Base-by-base conservation (phyloP, 2,888 invertebrate genomes). In the Drosophila rubida region DNA sequence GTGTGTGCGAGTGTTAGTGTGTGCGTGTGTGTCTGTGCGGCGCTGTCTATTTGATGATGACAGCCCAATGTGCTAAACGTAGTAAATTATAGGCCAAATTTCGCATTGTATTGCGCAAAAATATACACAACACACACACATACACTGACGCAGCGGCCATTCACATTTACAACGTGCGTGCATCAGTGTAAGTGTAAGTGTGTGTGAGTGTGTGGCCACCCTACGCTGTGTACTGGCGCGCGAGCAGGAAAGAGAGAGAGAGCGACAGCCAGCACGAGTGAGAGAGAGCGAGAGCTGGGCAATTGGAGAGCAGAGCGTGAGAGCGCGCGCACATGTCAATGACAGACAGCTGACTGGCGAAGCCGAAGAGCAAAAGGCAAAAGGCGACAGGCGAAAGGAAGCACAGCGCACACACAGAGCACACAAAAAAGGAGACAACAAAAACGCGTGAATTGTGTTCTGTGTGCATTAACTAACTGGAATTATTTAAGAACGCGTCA, bases 281-380 rank as follows among this genome's bases (percentile, higher is more conserved):
- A 13, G 41, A 19, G 16, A 42, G 50, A 50, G 46, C 6, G 32
- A 60, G 46, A 42, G 42, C 11, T 7, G 16, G 37, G 37, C 39
- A 51, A 39, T 27, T 27, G 39, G 30, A 51, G 51, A 55, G 58
- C 23, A 32, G 11, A 41, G 53, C 46, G 57, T 67, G 77, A 78
- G 78, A 77, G 78, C 61, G 80, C 69, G 63, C 78, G 80, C 78
- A 79, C 81, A 79, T 82, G 86, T 81, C 85, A 64, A 84, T 75
- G 82, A 79, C 82, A 84, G 82, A 82, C 82, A 83, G 82, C 82
- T 83, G 82, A 83, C 79, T 83, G 86, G 51, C 75, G 65, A 66
- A 64, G 39, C 25, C 49, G 30, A 39, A 60, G 53, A 58, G 54
- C 46, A 78, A 66, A 63, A 70, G 55, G 55, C 37, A 59, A 59